A percentile compares a stretch with the other conserved stretches of the same genome.
Evolutionary conservation across 2,888 invertebrate species (phyloP).

Genomic region (Mystacides longicornis): DNA sequence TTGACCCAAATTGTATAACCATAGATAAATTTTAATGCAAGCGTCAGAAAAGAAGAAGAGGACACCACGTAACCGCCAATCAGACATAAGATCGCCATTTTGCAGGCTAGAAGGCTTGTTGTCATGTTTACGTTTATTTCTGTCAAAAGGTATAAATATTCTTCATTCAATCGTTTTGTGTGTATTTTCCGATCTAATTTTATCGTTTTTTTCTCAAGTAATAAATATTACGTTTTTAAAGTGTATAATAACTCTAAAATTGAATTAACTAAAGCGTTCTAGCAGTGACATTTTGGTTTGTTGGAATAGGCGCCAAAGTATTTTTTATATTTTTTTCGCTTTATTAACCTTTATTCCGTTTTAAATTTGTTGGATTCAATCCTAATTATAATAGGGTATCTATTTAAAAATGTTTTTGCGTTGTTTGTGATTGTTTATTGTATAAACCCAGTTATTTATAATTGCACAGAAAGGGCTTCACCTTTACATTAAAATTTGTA

Average conservation of each 20-base stretch:
- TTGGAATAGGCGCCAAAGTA: constrained; percentile 23
- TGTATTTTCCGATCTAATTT: neutral
- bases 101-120: constrained; percentile 45
- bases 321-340: constrained; percentile 10
- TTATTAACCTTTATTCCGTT: neutral
- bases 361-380: neutral
- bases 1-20: too few relatives aligned
- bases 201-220: neutral
- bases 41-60: constrained; percentile 6
- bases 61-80: constrained; percentile 22
- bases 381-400: too few relatives aligned
- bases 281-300: constrained; percentile 16
- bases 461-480: neutral
- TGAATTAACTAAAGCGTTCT: constrained; percentile 10
- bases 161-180: neutral
- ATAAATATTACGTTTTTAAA: constrained; percentile 22
- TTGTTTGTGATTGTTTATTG: neutral
- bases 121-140: constrained; percentile 48
- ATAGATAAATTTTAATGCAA: too few relatives aligned
- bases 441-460: neutral
- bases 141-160: constrained; percentile 35
- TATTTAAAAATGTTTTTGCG: too few relatives aligned
- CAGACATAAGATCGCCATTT: constrained; percentile 38
- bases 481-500: neutral
- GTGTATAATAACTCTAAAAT: neutral